A percentile compares a stretch with the other conserved stretches of the same genome.
Evolutionary conservation across 2,888 invertebrate genomes (phyloP).

Genomic region (Terebella lapidaria): DNA sequence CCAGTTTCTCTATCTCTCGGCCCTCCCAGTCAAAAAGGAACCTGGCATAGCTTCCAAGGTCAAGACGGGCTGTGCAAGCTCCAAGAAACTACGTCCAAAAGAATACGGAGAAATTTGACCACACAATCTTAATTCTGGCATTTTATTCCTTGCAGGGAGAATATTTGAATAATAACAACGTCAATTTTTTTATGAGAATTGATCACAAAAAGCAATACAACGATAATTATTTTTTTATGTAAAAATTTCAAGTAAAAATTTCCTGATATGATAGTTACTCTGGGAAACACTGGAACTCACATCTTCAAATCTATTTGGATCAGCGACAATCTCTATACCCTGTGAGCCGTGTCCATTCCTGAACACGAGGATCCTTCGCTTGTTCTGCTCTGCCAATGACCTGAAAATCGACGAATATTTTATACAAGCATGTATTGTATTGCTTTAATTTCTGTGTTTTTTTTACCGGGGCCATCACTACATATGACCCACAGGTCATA

Average conservation of each 20-base stretch:
- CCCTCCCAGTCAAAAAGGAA: slow-evolving; percentile 50
- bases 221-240: too few relatives aligned
- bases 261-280: too few relatives aligned
- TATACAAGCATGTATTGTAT: too few relatives aligned
- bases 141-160: neutral
- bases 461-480: too few relatives aligned
- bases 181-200: too few relatives aligned
- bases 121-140: neutral
- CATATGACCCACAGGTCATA: too few relatives aligned
- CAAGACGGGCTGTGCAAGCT: slow-evolving; percentile 44
- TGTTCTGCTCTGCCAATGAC: slow-evolving; percentile 40
- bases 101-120: too few relatives aligned
- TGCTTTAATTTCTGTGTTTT: too few relatives aligned
- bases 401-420: slow-evolving; percentile 14
- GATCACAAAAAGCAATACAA: too few relatives aligned
- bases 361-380: slow-evolving; percentile 46
- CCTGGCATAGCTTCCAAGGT: slow-evolving; percentile 40
- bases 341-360: slow-evolving; percentile 45
- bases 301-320: slow-evolving; percentile 41
- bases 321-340: slow-evolving; percentile 47
- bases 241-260: neutral
- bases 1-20: slow-evolving; percentile 39
- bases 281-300: too few relatives aligned
- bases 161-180: neutral
- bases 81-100: slow-evolving; percentile 39